phyloP scores from a whole-genome alignment of 2,797 vertebrate species.

The Meriones psammophilus region DNA sequence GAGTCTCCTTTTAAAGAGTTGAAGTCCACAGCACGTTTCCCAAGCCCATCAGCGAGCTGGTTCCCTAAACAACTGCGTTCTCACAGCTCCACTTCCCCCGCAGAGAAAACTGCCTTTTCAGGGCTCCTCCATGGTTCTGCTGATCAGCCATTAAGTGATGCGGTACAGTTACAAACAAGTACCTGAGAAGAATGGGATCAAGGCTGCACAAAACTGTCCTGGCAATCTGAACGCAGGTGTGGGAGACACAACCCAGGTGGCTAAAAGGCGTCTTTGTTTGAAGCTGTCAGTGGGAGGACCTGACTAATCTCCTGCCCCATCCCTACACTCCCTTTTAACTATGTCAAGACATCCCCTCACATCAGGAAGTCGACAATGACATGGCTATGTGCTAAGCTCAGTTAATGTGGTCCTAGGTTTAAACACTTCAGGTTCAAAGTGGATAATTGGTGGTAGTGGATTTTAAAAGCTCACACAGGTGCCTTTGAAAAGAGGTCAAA shows the following conservation, averaged over 20 bases:
- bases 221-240: constrained; percentile 93
- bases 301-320: constrained; percentile 93
- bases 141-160: constrained; percentile 87
- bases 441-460: constrained; percentile 96
- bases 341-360: constrained; percentile 91
- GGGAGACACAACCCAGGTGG: constrained; percentile 95
- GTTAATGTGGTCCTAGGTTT: constrained; percentile 92
- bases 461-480: constrained; percentile 94
- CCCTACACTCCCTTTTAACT: constrained; percentile 91
- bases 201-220: constrained; percentile 88
- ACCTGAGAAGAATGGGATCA: constrained; percentile 90
- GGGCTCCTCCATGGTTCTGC: constrained; percentile 85
- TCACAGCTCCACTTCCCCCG: background rate
- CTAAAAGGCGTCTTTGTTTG: constrained; percentile 96
- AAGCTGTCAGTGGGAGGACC: constrained; percentile 94
- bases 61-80: constrained; percentile 53
- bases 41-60: background rate
- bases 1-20: constrained; percentile 24
- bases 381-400: constrained; percentile 91
- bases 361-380: constrained; percentile 93
- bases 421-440: constrained; percentile 95
- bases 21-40: background rate
- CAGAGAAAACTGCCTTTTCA: constrained; percentile 83
- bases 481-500: constrained; percentile 96
- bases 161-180: constrained; percentile 87